These are phyloP conservation scores for Acanthurus leucopareius DNA, from an alignment of 2,797 vertebrate species.

Conservation along the genomic window DNA sequence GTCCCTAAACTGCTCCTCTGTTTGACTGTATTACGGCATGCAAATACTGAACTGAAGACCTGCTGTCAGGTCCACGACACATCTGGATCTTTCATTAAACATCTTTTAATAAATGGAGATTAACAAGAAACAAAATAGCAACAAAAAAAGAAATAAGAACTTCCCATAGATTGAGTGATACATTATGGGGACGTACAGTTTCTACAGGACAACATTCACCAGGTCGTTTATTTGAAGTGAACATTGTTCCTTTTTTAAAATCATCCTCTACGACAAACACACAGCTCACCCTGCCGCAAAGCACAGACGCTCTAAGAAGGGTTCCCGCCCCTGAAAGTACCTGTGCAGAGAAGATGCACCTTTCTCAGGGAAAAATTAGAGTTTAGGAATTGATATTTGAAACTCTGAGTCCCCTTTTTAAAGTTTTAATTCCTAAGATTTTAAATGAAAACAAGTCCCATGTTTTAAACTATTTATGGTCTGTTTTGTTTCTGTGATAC, in stretches of 20 bases:
- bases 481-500: too few species aligned
- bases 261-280: not conserved
- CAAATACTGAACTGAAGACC: slow-evolving; percentile 5
- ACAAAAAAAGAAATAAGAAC: slow-evolving; percentile 14
- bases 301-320: too few species aligned
- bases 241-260: not conserved
- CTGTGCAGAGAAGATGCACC: too few species aligned
- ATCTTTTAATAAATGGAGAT: slow-evolving; percentile 18
- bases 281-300: too few species aligned
- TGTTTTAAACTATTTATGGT: too few species aligned
- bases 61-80: slow-evolving; percentile 1
- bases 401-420: too few species aligned
- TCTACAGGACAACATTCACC: slow-evolving; percentile 43
- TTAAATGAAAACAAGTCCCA: too few species aligned
- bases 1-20: not conserved
- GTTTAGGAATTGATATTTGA: too few species aligned
- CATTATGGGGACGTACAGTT: not conserved
- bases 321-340: too few species aligned
- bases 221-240: slow-evolving; percentile 23
- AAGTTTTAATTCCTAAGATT: too few species aligned
- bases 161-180: not conserved
- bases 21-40: slow-evolving; percentile 13
- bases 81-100: not conserved
- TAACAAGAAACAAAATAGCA: slow-evolving; percentile 31
- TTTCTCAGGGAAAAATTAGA: too few species aligned